These are phyloP conservation scores for Pseudorhiza aurosa DNA, from an alignment of 30 jellyfish, hydroid and myxozoan genomes.

Conservation along the genomic window DNA sequence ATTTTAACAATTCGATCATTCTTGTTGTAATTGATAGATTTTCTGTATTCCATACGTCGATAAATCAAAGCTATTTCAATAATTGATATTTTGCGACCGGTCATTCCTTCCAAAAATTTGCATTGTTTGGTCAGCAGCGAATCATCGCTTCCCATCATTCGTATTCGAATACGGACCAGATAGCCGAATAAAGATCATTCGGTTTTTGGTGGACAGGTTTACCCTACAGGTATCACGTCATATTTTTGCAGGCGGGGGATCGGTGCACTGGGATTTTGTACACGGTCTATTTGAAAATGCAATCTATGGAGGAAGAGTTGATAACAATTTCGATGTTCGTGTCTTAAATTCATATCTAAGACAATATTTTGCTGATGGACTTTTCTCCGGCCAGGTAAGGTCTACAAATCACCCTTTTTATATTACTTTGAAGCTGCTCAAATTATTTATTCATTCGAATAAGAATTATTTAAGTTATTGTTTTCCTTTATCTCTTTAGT, in stretches of 20 bases:
- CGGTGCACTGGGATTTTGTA: slow-evolving; percentile 88
- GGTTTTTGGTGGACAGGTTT: too few species aligned
- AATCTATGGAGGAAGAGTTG: slow-evolving; percentile 95
- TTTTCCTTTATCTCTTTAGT: not conserved
- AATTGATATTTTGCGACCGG: too few species aligned
- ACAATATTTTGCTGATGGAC: slow-evolving; percentile 84
- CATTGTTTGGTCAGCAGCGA: too few species aligned
- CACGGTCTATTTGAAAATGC: slow-evolving; percentile 98
- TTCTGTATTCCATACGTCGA: too few species aligned
- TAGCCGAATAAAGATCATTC: too few species aligned
- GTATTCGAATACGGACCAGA: too few species aligned
- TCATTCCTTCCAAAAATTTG: too few species aligned
- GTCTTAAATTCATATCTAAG: slow-evolving; percentile 84
- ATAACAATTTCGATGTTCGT: slow-evolving; percentile 88
- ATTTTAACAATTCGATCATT: too few species aligned
- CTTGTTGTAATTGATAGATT: too few species aligned
- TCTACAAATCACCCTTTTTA: not conserved
- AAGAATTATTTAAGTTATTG: not conserved
- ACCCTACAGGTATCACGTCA: too few species aligned
- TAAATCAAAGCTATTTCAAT: too few species aligned
- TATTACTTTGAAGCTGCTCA: not conserved
- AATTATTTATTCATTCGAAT: not conserved
- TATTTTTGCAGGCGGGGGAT: slow-evolving; percentile 62
- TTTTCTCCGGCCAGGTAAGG: slow-evolving; percentile 59
- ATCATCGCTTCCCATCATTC: too few species aligned